Conservation (phyloP, 2,888 invertebrate genomes). For the Tetropium fuscum region DNA sequence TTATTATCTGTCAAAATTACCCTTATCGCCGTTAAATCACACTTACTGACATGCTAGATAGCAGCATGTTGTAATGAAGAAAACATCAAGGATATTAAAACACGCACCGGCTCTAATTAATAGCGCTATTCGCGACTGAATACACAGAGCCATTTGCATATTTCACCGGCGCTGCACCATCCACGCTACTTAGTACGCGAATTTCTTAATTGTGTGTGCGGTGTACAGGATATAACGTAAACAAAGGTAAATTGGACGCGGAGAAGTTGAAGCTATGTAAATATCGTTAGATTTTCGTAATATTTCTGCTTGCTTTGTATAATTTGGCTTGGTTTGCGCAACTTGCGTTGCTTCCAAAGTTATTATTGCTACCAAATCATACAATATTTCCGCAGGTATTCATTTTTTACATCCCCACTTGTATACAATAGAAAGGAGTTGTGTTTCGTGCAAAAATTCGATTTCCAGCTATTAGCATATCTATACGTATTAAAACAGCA, state of each 20-base stretch:
- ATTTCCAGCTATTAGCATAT: too few species aligned
- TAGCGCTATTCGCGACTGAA: not conserved
- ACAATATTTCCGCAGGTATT: too few species aligned
- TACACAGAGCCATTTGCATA: conserved; percentile 41
- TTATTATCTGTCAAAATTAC: conserved; percentile 5
- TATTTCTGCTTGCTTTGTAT: not conserved
- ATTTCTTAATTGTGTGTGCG: conserved; percentile 13
- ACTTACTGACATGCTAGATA: not conserved
- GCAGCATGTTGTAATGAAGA: conserved; percentile 3
- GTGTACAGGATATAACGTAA: not conserved
- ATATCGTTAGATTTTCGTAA: not conserved
- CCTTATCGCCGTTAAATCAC: conserved; percentile 5
- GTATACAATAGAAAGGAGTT: too few species aligned
- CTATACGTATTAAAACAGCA: too few species aligned
- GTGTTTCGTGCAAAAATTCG: too few species aligned
- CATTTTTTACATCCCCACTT: too few species aligned
- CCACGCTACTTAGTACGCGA: not conserved
- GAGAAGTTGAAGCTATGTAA: not conserved
- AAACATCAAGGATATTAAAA: conserved; percentile 7
- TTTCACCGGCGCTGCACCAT: conserved; percentile 24
- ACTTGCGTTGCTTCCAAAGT: too few species aligned
- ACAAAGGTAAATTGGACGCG: not conserved
- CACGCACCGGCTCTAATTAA: conserved; percentile 16
- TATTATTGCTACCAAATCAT: too few species aligned
- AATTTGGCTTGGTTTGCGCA: too few species aligned